phyloP scores from a whole-genome alignment of 2,888 invertebrate species.

The Aphrophora alni region DNA sequence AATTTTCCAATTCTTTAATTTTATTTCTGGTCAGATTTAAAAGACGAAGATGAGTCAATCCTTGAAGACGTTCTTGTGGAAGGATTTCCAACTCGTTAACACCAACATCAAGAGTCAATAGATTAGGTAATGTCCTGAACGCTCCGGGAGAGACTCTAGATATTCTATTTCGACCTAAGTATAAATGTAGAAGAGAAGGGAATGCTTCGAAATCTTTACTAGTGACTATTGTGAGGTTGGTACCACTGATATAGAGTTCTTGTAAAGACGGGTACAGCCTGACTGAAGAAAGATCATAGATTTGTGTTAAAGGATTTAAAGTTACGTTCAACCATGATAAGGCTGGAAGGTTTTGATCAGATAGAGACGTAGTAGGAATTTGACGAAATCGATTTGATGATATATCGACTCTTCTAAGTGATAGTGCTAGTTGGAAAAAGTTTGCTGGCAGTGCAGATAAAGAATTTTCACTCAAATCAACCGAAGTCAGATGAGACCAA shows the following conservation, averaged over 20 bases:
- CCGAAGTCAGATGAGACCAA: conserved; percentile 73
- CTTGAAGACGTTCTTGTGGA: conserved; percentile 83
- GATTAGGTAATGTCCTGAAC: conserved; percentile 76
- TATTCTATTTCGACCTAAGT: conserved; percentile 75
- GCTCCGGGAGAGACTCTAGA: conserved; percentile 84
- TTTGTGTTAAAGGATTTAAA: conserved; percentile 76
- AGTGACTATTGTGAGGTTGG: conserved; percentile 82
- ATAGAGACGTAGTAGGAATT: conserved; percentile 78
- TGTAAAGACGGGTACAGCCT: conserved; percentile 58
- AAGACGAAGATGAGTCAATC: conserved; percentile 72
- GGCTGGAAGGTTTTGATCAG: conserved; percentile 74
- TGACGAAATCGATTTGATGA: conserved; percentile 80
- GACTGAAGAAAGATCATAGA: conserved; percentile 43
- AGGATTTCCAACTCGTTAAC: conserved; percentile 82
- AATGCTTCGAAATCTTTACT: conserved; percentile 87
- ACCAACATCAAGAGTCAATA: conserved; percentile 80
- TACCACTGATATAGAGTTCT: conserved; percentile 79
- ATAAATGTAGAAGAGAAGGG: conserved; percentile 76
- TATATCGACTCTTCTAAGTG: conserved; percentile 76
- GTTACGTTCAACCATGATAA: conserved; percentile 82
- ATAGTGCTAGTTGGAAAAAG: conserved; percentile 74
- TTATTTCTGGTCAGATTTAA: conserved; percentile 86
- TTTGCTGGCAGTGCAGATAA: conserved; percentile 79
- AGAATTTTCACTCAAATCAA: conserved; percentile 78
- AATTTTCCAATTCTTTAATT: conserved; percentile 81